phyloP scores from a whole-genome alignment of 2,797 vertebrate genomes.

The Gymnopithys bicolor region DNA sequence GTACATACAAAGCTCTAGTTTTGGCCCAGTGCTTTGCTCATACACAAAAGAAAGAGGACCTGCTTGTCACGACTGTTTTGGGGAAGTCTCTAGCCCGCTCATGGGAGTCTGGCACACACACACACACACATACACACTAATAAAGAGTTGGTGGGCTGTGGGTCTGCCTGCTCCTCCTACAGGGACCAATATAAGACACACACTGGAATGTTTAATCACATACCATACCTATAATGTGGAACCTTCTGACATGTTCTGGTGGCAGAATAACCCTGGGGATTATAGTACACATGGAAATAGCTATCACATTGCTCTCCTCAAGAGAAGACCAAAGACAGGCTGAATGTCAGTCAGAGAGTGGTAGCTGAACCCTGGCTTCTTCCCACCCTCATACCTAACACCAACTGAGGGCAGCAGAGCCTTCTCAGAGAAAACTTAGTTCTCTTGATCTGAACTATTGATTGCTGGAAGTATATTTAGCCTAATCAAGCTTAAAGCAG shows the following conservation, averaged over 20 bases:
- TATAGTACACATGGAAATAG: accelerated
- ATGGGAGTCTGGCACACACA: accelerated
- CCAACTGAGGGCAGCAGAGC: neutral
- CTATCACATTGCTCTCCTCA: neutral
- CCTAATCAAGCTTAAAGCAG: slow-evolving; percentile 33
- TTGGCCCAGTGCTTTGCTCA: neutral
- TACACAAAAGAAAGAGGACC: neutral
- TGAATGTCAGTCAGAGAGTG: neutral
- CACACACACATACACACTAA: neutral
- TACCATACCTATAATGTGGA: accelerated
- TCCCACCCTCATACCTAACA: accelerated
- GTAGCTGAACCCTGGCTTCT: neutral
- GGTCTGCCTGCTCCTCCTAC: neutral
- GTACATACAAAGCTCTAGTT: neutral
- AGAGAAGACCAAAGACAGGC: neutral
- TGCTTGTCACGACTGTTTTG: neutral
- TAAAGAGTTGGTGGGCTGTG: neutral
- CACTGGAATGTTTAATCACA: neutral
- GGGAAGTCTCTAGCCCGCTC: neutral
- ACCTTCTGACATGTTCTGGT: neutral
- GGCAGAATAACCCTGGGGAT: neutral
- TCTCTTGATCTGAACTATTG: neutral
- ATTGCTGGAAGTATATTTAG: slow-evolving; percentile 5
- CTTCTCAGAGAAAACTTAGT: neutral
- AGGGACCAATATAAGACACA: neutral